These are phyloP conservation scores for Haliaeetus leucogaster DNA, from an alignment of 2,113 vertebrate species.

Conservation along the genomic window DNA sequence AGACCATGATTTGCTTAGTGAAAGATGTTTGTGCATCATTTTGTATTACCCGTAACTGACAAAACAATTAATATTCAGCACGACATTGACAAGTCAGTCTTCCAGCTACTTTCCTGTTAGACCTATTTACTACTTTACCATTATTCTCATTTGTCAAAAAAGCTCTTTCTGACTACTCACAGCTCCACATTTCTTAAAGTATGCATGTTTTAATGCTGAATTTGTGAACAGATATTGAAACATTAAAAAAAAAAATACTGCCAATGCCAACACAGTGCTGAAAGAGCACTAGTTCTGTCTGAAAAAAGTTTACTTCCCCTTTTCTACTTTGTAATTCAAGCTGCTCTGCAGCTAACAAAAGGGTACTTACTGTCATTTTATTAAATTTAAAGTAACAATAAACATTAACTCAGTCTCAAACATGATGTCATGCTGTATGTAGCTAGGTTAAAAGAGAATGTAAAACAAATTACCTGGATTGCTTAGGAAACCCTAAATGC, in stretches of 20 bases:
- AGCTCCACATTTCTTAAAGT: background rate
- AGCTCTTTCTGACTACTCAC: background rate
- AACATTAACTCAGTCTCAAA: conserved; percentile 34
- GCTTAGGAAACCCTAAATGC: conserved; percentile 23
- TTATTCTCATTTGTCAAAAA: background rate
- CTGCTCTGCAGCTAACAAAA: background rate
- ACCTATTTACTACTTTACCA: background rate
- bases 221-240: background rate
- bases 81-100: background rate
- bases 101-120: background rate
- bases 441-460: background rate
- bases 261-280: background rate
- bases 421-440: background rate
- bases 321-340: background rate
- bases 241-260: background rate
- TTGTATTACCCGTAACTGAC: background rate
- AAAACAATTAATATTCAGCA: background rate
- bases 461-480: conserved; percentile 47
- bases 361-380: background rate
- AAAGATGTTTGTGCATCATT: background rate
- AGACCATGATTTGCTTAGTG: background rate
- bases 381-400: conserved; percentile 30
- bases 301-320: background rate
- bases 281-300: background rate
- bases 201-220: background rate